These are phyloP conservation scores for Pangasianodon hypophthalmus DNA, from an alignment of 2,113 vertebrate genomes.

Conservation along the genomic window DNA sequence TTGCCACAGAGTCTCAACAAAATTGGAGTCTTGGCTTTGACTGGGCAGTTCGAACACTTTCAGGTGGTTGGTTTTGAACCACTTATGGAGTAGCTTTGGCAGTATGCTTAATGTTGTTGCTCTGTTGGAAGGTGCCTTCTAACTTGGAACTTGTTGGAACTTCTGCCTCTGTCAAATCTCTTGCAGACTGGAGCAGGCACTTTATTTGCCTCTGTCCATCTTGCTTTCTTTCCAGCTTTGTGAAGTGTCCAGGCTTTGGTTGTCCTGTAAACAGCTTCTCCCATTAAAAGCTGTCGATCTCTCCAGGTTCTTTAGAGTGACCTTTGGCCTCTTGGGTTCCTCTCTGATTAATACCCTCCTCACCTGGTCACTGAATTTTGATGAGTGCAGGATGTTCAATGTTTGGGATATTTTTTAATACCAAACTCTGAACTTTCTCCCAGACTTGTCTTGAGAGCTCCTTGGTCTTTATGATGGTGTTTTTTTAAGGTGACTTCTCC, in stretches of 20 bases:
- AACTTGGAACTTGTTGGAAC: too few relatives aligned
- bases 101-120: background rate
- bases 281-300: background rate
- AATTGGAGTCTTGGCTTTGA: background rate
- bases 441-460: background rate
- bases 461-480: too few relatives aligned
- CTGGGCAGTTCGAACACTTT: background rate
- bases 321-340: background rate
- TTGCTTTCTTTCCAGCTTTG: background rate
- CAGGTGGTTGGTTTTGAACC: background rate
- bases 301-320: background rate
- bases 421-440: background rate
- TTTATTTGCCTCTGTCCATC: background rate
- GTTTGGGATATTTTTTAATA: background rate
- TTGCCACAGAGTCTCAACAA: background rate
- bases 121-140: too few relatives aligned
- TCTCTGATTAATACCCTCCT: background rate
- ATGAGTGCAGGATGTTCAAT: background rate
- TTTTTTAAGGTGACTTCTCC: too few relatives aligned
- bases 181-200: background rate
- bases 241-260: background rate
- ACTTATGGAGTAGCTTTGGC: background rate
- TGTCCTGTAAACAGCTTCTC: background rate
- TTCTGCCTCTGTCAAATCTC: background rate
- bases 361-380: background rate